Conservation (phyloP, 2,797 vertebrate genomes). For the Vespertilio murinus region DNA sequence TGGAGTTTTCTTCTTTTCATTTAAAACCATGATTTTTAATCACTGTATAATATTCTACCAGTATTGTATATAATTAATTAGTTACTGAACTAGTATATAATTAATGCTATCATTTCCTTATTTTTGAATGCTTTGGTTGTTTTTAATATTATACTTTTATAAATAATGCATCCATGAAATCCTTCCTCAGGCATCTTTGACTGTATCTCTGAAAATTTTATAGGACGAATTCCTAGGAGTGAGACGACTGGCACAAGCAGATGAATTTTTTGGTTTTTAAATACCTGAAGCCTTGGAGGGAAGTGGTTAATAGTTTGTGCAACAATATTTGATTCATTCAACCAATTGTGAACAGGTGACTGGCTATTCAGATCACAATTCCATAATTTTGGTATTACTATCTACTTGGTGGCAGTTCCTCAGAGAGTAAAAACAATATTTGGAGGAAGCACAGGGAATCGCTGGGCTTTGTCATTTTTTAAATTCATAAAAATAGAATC, state of each 20-base stretch:
- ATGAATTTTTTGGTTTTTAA: constrained; percentile 4
- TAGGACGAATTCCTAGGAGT: background rate
- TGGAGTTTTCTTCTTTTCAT: background rate
- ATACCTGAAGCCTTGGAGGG: background rate
- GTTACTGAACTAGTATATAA: background rate
- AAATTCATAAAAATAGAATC: background rate
- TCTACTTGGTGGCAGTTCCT: background rate
- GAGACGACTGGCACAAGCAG: background rate
- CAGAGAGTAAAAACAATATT: background rate
- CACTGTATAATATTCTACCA: background rate
- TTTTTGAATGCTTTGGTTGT: background rate
- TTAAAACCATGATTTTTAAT: constrained; percentile 6
- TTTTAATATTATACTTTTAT: background rate
- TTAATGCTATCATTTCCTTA: background rate
- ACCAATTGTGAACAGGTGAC: background rate
- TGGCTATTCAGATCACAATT: background rate
- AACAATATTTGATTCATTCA: background rate
- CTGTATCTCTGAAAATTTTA: constrained; percentile 32
- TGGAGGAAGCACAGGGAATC: background rate
- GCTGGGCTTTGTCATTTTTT: background rate
- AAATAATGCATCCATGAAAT: background rate
- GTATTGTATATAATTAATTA: background rate
- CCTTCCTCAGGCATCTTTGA: background rate
- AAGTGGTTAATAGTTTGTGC: background rate
- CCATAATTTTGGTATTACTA: background rate